Evolutionary conservation across 92 coral and sea anemone species (phyloP).

Genomic region (Actinernus sp.): DNA sequence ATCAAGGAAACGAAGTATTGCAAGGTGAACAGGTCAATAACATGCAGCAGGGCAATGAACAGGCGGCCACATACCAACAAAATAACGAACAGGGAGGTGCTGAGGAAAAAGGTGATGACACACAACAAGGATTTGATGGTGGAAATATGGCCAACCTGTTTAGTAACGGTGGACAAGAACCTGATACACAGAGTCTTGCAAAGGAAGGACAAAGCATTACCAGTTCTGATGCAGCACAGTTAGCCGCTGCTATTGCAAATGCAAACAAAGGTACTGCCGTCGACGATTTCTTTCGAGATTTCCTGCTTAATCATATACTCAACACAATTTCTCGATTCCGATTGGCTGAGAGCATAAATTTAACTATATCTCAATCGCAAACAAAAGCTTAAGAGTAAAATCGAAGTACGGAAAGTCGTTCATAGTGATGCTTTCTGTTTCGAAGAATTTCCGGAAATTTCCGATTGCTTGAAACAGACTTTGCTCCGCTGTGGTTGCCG

Average conservation of each 20-base stretch:
- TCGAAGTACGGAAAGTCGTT: no score
- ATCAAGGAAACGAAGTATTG: background rate
- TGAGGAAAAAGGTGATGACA: conserved; percentile 5
- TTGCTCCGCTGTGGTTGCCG: no score
- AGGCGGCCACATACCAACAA: conserved; percentile 9
- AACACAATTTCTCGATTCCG: no score
- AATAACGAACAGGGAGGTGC: conserved; percentile 17
- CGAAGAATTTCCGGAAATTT: no score
- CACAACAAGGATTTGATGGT: conserved; percentile 5
- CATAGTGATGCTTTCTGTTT: no score
- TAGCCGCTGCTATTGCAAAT: conserved; percentile 32
- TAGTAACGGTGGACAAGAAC: background rate
- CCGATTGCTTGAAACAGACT: no score
- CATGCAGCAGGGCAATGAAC: conserved; percentile 18
- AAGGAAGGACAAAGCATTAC: conserved; percentile 39
- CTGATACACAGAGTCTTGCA: conserved; percentile 21
- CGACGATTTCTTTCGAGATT: no score
- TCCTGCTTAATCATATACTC: no score
- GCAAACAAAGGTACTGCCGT: conserved; percentile 31
- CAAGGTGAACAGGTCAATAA: background rate
- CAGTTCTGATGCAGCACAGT: conserved; percentile 32
- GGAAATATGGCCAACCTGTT: conserved; percentile 33
- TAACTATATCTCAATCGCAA: no score
- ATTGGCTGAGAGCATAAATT: no score
- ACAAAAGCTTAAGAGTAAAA: no score